phyloP scores from a whole-genome alignment of 2,888 invertebrate species.

The Tenthredo notha region DNA sequence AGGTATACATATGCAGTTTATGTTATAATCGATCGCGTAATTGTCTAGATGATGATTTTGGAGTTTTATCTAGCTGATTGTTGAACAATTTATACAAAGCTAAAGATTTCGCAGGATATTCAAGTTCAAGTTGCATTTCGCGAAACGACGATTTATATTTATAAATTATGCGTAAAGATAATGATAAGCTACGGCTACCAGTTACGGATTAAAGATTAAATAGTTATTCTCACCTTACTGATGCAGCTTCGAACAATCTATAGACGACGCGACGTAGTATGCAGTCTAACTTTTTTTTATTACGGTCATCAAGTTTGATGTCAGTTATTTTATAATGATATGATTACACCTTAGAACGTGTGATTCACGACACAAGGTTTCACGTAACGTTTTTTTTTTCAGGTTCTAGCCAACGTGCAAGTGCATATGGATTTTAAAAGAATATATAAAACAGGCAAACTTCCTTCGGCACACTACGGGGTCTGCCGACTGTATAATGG shows the following conservation, averaged over 20 bases:
- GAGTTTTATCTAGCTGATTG: neutral
- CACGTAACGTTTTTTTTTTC: neutral
- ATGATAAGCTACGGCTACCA: neutral
- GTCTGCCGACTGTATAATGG: neutral
- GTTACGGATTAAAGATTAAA: neutral
- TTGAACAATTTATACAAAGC: neutral
- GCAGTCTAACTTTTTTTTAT: neutral
- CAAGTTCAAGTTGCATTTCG: neutral
- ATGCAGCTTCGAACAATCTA: neutral
- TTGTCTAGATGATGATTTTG: neutral
- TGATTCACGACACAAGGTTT: slow-evolving; percentile 7
- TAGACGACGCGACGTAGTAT: neutral
- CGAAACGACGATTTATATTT: neutral
- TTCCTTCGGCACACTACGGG: neutral
- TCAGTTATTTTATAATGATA: neutral
- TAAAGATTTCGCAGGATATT: neutral
- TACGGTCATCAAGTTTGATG: neutral
- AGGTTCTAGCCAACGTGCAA: neutral
- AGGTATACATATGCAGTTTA: neutral
- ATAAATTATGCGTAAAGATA: neutral
- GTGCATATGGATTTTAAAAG: neutral
- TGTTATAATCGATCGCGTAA: neutral
- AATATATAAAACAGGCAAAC: neutral
- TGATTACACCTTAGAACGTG: neutral
- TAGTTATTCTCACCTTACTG: neutral